A percentile compares a stretch with the other conserved stretches of the same genome.
Evolutionary conservation across 2,888 invertebrate species (phyloP).

Genomic region (Caenorhabditis plicata): DNA sequence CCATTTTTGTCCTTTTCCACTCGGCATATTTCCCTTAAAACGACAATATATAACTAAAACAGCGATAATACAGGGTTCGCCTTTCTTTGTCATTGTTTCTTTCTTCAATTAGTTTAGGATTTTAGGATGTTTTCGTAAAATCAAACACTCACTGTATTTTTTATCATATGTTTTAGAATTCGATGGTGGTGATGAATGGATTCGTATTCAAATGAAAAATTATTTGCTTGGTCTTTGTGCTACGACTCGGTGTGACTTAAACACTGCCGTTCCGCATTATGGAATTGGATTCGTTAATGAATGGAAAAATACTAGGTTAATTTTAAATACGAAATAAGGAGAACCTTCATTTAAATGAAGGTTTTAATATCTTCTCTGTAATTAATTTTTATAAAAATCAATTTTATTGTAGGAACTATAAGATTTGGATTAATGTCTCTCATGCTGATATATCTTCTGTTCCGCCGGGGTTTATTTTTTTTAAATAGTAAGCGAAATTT

Average conservation of each 20-base stretch:
- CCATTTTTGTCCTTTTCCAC: no score
- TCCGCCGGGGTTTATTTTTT: conserved; percentile 39
- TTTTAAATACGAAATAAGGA: background rate
- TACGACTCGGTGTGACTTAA: conserved; percentile 50
- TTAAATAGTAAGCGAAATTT: conserved; percentile 1
- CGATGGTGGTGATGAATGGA: conserved; percentile 96
- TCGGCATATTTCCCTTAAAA: no score
- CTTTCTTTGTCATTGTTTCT: no score
- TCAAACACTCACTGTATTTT: no score
- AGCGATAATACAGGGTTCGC: no score
- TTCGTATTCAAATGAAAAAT: conserved; percentile 81
- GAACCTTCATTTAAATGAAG: no score
- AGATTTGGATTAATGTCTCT: conserved; percentile 74
- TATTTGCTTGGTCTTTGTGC: conserved; percentile 68
- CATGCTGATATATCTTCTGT: conserved; percentile 38
- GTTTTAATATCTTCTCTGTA: no score
- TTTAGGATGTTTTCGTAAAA: no score
- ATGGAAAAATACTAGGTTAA: conserved; percentile 77
- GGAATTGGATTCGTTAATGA: conserved; percentile 81
- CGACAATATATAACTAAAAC: no score
- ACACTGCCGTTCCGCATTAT: conserved; percentile 71
- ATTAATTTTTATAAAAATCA: no score
- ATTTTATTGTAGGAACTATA: conserved; percentile 73
- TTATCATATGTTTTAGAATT: conserved; percentile 69
- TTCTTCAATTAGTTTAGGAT: no score